Conservation (phyloP, 2,888 invertebrate species). For the Macrostomum cliftonense region DNA sequence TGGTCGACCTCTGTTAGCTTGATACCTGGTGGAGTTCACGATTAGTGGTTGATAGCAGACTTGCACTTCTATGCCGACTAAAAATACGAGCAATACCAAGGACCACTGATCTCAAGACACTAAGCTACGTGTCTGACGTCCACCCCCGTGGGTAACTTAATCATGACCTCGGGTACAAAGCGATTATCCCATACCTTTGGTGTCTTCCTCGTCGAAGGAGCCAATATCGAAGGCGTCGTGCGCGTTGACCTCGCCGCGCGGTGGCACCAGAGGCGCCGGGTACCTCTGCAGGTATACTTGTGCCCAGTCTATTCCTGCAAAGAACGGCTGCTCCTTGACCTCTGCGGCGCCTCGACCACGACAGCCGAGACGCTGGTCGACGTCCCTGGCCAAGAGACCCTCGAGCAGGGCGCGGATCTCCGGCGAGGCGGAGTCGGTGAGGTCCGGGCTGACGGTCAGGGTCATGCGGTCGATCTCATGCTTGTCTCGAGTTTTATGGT, state of each 20-base stretch:
- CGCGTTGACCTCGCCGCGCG: conserved; percentile 94
- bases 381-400: conserved; percentile 73
- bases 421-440: conserved; percentile 83
- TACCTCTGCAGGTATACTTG: conserved; percentile 96
- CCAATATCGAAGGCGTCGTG: conserved; percentile 99
- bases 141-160: no score
- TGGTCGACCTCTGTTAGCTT: conserved; percentile 84
- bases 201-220: conserved; percentile 97
- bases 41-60: no score
- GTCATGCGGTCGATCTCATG: conserved; percentile 99
- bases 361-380: conserved; percentile 68
- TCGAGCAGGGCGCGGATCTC: conserved; percentile 76
- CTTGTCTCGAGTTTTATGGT: conserved; percentile 97
- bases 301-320: conserved; percentile 94
- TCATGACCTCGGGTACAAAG: no score
- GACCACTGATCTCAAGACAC: no score
- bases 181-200: conserved; percentile 54
- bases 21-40: no score
- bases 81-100: no score
- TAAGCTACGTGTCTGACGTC: no score
- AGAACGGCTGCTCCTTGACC: conserved; percentile 90
- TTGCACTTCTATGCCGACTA: no score
- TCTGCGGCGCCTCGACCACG: conserved; percentile 60
- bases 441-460: conserved; percentile 91
- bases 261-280: conserved; percentile 89